Base-by-base conservation (phyloP, 2,888 invertebrate species). In the Sarcophaga rosellei region DNA sequence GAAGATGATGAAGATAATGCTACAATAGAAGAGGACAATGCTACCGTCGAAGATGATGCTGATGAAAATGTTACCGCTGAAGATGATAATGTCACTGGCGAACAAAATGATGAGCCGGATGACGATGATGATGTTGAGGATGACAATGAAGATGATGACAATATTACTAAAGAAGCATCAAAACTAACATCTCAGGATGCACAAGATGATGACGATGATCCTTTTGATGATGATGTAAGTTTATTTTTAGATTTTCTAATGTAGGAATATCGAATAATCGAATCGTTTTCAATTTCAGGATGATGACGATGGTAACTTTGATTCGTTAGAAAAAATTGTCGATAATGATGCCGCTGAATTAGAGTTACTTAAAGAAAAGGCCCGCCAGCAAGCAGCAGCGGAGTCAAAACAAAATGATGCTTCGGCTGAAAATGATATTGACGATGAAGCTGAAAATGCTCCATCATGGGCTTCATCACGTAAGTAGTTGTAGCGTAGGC, bases 191-290 rank as follows among this genome's bases (percentile, higher is more conserved):
- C 85, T 15, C 75, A 82, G 21, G 66, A 11, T 12, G 89, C 91
- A 20, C 90, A 92, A 15, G 90, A 89, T 63, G 90, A 90, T 69
- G 89, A 90, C 53, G 90, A 91, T 74, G 90, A 91, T 90, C 94
- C 94, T 65, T 94, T 94, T 88, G 92, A 93, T 84, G 92, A 93
- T 84, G 94, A 95, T 93, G 94, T 94, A 91, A 68, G 76, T 80
- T 62, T 47, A 17, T 21, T 20, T 21, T 15, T 15, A 35, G n/a
- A 35, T 25, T 66, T 44, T 1, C 17, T 23, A 17, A 12, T 23
- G 0, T 11, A 12, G 2, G 4, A 12, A 63, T 12, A 5, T 21
- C 11, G 21, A 63, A 23, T 66, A 35, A 23, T 61, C 15, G 8
- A 10, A 35, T 44, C 11, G 1, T 20, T 5, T 45, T 57, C 21